Evolutionary conservation across 1,140 invertebrate genomes (phyloP).

Genomic region (Sycophila sp.): DNA sequence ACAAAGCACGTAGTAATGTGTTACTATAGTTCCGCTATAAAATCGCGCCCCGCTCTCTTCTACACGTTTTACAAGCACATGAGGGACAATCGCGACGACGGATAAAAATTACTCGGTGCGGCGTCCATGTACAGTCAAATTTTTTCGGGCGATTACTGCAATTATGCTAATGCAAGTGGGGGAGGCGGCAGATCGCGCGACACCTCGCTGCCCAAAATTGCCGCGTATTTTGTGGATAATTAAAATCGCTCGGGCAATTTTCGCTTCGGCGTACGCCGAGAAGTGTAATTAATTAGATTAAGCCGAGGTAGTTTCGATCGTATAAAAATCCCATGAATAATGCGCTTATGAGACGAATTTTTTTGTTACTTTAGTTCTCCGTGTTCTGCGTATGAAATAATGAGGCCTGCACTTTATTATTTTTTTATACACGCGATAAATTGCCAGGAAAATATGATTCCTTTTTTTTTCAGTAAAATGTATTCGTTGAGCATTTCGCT

Average conservation of each 20-base stretch:
- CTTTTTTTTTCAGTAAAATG: too few relatives aligned
- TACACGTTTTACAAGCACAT: too few relatives aligned
- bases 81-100: too few relatives aligned
- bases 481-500: too few relatives aligned
- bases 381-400: too few relatives aligned
- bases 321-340: not conserved
- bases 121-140: not conserved
- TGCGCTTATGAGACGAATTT: not conserved
- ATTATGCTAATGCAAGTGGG: too few relatives aligned
- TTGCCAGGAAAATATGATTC: too few relatives aligned
- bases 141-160: not conserved
- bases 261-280: not conserved
- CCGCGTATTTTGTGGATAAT: conserved; percentile 3
- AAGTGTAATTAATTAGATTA: conserved; percentile 29
- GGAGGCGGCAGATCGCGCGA: not conserved
- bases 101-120: conserved; percentile 19
- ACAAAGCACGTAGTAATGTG: too few relatives aligned
- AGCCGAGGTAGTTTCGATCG: not conserved
- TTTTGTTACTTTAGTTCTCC: not conserved
- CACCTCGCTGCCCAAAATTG: conserved; percentile 17
- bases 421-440: too few relatives aligned
- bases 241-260: conserved; percentile 5
- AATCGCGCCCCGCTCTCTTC: too few relatives aligned
- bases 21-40: too few relatives aligned
- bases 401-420: too few relatives aligned